Evolutionary conservation across 2,888 invertebrate species (phyloP), one percentile per base, ranked within the genome.

Genomic region (Agrochola lychnidis): DNA sequence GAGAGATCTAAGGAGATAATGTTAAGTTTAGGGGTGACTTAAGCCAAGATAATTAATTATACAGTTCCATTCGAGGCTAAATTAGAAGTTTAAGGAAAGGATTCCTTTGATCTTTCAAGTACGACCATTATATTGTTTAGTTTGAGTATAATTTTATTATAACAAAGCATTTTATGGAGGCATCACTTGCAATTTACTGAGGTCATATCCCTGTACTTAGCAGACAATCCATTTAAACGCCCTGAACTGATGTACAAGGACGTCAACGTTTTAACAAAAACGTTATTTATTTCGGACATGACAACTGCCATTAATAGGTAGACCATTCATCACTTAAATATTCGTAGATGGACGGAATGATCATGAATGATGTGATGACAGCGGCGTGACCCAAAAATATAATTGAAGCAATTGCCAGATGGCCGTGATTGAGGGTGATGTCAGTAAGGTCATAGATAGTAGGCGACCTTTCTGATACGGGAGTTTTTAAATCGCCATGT

Each of bases 401-500:
- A 84, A 87, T 83, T 81, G 81, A 82, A 74, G 75, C 81, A 82
- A 80, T 87, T 83, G 86, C 79, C 81, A 87, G 78, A 82, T 83
- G 86, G 77, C 81, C 81, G 86, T 87, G 89, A 89, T 89, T 86
- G 76, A 59, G 71, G 56, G 57, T 79, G 83, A 82, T 71, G 75
- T 77, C 81, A 79, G 74, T 84, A 82, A 90, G 90, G 90, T 88
- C 88, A 77, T 79, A 81, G 88, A 89, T 90, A 89, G 83, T 73
- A 73, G 67, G 56, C 82, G 83, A 86, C 84, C 85, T 88, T 81
- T 71, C 73, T 79, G 72, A 86, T 84, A 75, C n/a, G 73, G 19
- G 30, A 36, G 30, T 72, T 78, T 85, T 70, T 48, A 62, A 83
- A 73, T 70, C 59, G 25, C 56, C 36, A 67, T 68, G 14, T 67